phyloP scores from a whole-genome alignment of 2,113 vertebrate genomes.

The Mus pahari region DNA sequence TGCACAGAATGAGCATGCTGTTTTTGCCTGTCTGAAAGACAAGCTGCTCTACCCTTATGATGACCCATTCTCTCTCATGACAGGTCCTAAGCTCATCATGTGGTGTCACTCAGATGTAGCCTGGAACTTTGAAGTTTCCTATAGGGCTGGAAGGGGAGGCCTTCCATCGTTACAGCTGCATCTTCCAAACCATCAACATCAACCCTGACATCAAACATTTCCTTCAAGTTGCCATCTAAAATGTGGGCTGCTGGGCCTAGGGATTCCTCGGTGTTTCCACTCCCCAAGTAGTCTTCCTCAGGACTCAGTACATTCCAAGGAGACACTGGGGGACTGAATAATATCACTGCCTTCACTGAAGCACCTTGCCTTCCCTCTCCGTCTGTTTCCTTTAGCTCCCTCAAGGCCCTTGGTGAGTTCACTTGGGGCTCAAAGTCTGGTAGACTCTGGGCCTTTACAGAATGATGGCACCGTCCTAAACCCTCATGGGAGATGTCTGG shows the following conservation, averaged over 20 bases:
- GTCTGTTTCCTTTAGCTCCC: background rate
- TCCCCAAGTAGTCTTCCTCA: background rate
- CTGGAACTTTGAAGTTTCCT: conserved; percentile 99
- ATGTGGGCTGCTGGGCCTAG: background rate
- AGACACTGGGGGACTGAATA: conserved; percentile 9
- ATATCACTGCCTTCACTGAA: background rate
- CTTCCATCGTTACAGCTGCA: conserved; percentile 96
- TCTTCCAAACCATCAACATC: conserved; percentile 90
- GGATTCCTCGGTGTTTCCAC: background rate
- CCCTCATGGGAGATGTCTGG: conserved; percentile 85
- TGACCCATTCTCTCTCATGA: conserved; percentile 89
- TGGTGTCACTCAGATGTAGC: conserved; percentile 96
- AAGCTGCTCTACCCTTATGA: conserved; percentile 93
- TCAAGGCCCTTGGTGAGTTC: background rate
- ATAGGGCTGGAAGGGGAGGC: conserved; percentile 97
- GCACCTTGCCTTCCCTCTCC: background rate
- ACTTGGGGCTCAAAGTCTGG: background rate
- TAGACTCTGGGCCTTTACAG: conserved; percentile 87
- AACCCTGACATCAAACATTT: conserved; percentile 96
- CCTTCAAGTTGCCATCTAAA: conserved; percentile 94
- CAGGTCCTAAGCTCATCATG: conserved; percentile 91
- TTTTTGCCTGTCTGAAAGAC: conserved; percentile 97
- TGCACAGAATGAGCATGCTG: conserved; percentile 92
- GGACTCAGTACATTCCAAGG: background rate
- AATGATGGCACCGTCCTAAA: conserved; percentile 93